Evolutionary conservation across 92 coral and sea anemone species (phyloP).

Genomic region (Parazoanthus atlanticus): DNA sequence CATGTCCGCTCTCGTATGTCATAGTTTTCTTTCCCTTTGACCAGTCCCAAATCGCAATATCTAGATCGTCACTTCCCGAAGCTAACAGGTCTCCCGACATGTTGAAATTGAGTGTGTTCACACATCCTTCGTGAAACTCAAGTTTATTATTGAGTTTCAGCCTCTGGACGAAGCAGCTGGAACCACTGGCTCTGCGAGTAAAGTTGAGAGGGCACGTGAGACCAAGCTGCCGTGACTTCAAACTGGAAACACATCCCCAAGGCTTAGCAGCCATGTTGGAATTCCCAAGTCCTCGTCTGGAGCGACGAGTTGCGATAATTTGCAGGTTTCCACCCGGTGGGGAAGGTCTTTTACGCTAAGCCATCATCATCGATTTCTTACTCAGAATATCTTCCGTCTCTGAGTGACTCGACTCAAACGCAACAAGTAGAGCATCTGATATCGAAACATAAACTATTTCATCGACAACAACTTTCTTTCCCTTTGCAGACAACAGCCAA

Average conservation of each 20-base stretch:
- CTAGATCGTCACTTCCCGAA: slow-evolving; percentile 97
- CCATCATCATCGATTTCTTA: slow-evolving; percentile 8
- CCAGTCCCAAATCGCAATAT: slow-evolving; percentile 98
- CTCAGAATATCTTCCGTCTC: slow-evolving; percentile 10
- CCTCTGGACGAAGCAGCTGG: slow-evolving; percentile 77
- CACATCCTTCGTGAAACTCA: slow-evolving; percentile 90
- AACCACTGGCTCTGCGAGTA: slow-evolving; percentile 84
- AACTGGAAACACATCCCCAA: slow-evolving; percentile 65
- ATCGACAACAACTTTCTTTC: neutral
- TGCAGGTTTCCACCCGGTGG: slow-evolving; percentile 1
- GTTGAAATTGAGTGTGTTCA: slow-evolving; percentile 93
- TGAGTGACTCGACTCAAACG: neutral
- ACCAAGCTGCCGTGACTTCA: slow-evolving; percentile 90
- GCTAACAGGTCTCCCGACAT: slow-evolving; percentile 87
- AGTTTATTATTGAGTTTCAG: slow-evolving; percentile 78
- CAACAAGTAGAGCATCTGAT: neutral
- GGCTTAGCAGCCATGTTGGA: slow-evolving; percentile 66
- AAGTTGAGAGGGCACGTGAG: slow-evolving; percentile 75
- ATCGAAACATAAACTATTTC: neutral
- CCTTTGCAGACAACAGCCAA: slow-evolving; percentile 7
- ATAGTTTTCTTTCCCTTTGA: slow-evolving; percentile 86
- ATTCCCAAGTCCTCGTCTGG: slow-evolving; percentile 36
- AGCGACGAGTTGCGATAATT: neutral
- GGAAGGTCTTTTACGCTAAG: slow-evolving; percentile 2
- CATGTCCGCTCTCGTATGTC: slow-evolving; percentile 93